Conservation (phyloP, 2,797 vertebrate species). For the Mico argentatus region DNA sequence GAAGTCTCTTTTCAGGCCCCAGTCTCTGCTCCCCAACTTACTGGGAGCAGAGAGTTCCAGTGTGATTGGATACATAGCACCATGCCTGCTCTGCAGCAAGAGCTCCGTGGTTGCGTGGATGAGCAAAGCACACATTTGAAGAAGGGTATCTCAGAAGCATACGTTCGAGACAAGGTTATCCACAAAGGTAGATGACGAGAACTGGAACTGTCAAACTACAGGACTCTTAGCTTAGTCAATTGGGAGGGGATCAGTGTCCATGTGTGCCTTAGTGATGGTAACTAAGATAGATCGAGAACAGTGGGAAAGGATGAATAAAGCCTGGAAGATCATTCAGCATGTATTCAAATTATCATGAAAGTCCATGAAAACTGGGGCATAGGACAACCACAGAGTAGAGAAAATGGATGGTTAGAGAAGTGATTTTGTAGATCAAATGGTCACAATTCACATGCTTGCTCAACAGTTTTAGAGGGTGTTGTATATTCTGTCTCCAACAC, state of each 20-base stretch:
- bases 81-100: rapidly evolving
- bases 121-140: not conserved
- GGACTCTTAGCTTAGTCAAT: not conserved
- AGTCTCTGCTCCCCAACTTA: not conserved
- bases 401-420: not conserved
- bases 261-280: not conserved
- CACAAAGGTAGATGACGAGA: not conserved
- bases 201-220: not conserved
- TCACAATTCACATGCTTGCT: not conserved
- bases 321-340: not conserved
- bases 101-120: not conserved
- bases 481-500: not conserved
- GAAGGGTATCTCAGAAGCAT: not conserved
- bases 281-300: not conserved
- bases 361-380: not conserved
- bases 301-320: not conserved
- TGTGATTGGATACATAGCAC: not conserved
- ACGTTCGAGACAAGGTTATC: not conserved
- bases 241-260: not conserved
- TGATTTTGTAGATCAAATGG: not conserved
- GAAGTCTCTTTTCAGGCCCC: not conserved
- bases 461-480: not conserved
- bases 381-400: not conserved
- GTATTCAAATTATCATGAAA: not conserved
- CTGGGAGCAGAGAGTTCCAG: not conserved